Conservation (phyloP, 2,888 invertebrate genomes). For the Apodemia hepburni region DNA sequence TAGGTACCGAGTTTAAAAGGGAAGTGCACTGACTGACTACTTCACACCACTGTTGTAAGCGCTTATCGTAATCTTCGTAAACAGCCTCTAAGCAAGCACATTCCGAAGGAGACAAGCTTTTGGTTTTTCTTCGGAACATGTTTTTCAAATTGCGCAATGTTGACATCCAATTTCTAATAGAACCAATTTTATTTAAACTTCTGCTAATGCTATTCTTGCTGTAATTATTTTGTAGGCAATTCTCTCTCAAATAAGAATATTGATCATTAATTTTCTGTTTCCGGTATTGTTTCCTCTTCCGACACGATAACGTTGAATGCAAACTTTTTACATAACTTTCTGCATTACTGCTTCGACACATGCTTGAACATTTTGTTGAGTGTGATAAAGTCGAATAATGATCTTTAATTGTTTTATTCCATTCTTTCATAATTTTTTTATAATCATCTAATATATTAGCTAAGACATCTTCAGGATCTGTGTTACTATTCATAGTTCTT, state of each 20-base stretch:
- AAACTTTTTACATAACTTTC: slow-evolving; percentile 57
- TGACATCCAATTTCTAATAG: slow-evolving; percentile 51
- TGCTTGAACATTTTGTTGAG: slow-evolving; percentile 46
- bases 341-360: slow-evolving; percentile 51
- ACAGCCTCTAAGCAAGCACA: slow-evolving; percentile 66
- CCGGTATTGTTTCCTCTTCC: slow-evolving; percentile 49
- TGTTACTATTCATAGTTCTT: slow-evolving; percentile 53
- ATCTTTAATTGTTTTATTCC: slow-evolving; percentile 67
- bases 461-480: slow-evolving; percentile 48
- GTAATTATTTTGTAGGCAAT: slow-evolving; percentile 42
- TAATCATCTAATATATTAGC: slow-evolving; percentile 63
- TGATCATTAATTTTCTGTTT: slow-evolving; percentile 49
- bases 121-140: slow-evolving; percentile 56
- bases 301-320: slow-evolving; percentile 59
- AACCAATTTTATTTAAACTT: slow-evolving; percentile 50
- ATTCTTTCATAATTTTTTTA: slow-evolving; percentile 71
- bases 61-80: slow-evolving; percentile 67
- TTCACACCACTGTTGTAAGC: slow-evolving; percentile 73
- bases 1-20: slow-evolving; percentile 56
- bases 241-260: slow-evolving; percentile 47
- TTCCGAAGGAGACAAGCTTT: slow-evolving; percentile 49
- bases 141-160: slow-evolving; percentile 56
- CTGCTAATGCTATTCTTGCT: slow-evolving; percentile 47
- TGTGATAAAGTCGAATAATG: slow-evolving; percentile 56
- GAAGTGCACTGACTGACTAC: slow-evolving; percentile 66